Evolutionary conservation across 2,113 vertebrate species (phyloP).

Genomic region (Fukomys damarensis): DNA sequence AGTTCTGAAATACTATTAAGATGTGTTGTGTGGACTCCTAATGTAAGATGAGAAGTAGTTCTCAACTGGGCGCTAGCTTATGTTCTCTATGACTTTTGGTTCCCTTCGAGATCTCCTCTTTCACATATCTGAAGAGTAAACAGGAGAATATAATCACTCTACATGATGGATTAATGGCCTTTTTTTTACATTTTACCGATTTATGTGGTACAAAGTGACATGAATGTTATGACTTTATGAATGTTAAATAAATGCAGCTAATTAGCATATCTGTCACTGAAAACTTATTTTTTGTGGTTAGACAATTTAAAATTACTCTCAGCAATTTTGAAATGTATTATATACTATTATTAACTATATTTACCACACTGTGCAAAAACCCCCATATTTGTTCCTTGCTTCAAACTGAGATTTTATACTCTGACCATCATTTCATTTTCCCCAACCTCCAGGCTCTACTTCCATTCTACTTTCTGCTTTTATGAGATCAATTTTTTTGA

Average conservation of each 20-base stretch:
- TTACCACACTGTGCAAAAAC: too few species aligned
- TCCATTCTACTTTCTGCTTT: background rate
- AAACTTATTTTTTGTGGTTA: too few species aligned
- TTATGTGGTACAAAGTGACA: background rate
- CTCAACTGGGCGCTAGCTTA: background rate
- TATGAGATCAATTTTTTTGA: too few species aligned
- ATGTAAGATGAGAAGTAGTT: background rate
- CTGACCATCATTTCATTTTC: background rate
- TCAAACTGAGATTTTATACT: background rate
- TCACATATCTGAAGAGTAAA: background rate
- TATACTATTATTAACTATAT: too few species aligned
- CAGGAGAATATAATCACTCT: background rate
- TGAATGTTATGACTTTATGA: background rate
- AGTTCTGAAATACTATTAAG: background rate
- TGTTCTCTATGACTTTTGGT: background rate
- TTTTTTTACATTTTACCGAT: background rate
- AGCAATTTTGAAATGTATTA: too few species aligned
- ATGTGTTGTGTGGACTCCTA: background rate
- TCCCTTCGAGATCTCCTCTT: background rate
- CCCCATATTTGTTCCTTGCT: background rate
- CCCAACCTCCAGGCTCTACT: background rate
- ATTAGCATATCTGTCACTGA: background rate
- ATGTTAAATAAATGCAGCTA: background rate
- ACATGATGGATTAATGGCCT: background rate
- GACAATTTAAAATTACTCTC: too few species aligned